phyloP scores from a whole-genome alignment of 92 coral and sea anemone genomes.

The Desmophyllum pertusum region DNA sequence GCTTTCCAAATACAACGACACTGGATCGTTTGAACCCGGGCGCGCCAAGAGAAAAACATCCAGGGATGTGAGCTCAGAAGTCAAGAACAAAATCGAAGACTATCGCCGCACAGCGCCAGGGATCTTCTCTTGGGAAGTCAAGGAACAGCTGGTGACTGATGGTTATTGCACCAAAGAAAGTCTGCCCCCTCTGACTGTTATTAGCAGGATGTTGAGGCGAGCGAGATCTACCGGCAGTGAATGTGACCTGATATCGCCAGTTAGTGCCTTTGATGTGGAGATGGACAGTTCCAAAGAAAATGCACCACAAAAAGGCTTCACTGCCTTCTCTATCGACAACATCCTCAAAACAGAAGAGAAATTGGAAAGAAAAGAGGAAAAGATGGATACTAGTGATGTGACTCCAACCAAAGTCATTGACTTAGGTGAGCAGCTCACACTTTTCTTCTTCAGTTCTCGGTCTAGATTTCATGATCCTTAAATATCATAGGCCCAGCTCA shows the following conservation, averaged over 20 bases:
- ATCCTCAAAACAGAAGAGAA: slow-evolving; percentile 49
- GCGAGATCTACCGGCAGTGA: slow-evolving; percentile 46
- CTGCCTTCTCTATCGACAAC: slow-evolving; percentile 67
- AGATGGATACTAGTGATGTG: not conserved
- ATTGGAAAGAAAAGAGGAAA: slow-evolving; percentile 9
- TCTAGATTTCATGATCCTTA: not conserved
- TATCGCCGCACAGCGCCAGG: slow-evolving; percentile 58
- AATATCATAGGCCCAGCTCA: not conserved
- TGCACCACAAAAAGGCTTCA: slow-evolving; percentile 16
- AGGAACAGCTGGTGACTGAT: slow-evolving; percentile 64
- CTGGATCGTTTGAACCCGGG: slow-evolving; percentile 88
- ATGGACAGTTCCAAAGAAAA: slow-evolving; percentile 34
- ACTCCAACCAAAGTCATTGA: slow-evolving; percentile 19
- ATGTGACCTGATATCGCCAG: not conserved
- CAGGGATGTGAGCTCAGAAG: slow-evolving; percentile 53
- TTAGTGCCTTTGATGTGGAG: slow-evolving; percentile 14
- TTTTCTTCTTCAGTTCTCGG: not conserved
- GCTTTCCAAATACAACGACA: slow-evolving; percentile 93
- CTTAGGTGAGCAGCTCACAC: slow-evolving; percentile 20
- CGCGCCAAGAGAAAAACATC: slow-evolving; percentile 48
- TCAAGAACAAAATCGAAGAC: slow-evolving; percentile 73
- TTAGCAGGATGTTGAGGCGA: slow-evolving; percentile 59
- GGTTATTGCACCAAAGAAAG: slow-evolving; percentile 64
- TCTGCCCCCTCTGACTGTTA: slow-evolving; percentile 61
- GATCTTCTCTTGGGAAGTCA: slow-evolving; percentile 75